Conservation (phyloP, 2,888 invertebrate genomes). For the Neocrepidodera transversa region DNA sequence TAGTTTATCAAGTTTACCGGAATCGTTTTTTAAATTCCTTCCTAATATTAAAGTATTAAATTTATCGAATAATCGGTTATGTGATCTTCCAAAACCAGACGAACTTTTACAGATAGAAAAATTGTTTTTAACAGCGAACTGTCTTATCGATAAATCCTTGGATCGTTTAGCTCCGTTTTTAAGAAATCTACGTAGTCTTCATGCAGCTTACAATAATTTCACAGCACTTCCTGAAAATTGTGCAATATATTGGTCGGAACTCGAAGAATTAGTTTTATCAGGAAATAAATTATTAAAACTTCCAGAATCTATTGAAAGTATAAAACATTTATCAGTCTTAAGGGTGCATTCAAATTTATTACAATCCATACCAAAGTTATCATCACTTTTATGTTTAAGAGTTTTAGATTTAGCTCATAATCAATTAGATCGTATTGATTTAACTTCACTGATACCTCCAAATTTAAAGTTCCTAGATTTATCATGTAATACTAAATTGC, state of each 20-base stretch:
- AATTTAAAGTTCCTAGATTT: conserved; percentile 85
- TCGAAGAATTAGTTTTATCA: conserved; percentile 83
- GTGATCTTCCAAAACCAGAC: conserved; percentile 68
- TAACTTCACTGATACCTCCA: conserved; percentile 77
- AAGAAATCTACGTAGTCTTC: conserved; percentile 72
- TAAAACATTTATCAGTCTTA: conserved; percentile 75
- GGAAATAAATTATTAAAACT: conserved; percentile 80
- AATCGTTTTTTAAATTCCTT: conserved; percentile 76
- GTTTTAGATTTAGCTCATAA: conserved; percentile 87
- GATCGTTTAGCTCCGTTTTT: conserved; percentile 69
- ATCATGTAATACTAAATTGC: conserved; percentile 81
- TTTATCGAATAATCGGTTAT: conserved; percentile 79
- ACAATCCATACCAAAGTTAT: conserved; percentile 76
- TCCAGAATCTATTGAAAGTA: conserved; percentile 76
- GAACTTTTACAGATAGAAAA: conserved; percentile 70
- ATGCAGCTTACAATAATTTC: conserved; percentile 81
- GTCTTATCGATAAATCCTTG: conserved; percentile 70
- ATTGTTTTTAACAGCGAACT: conserved; percentile 78
- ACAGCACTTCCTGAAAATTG: conserved; percentile 77
- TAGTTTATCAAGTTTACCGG: conserved; percentile 75
- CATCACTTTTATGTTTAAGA: conserved; percentile 75
- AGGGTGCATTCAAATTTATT: conserved; percentile 84
- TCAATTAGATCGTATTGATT: conserved; percentile 80
- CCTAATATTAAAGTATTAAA: conserved; percentile 74
- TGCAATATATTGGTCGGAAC: conserved; percentile 75